Evolutionary conservation across 1,140 invertebrate genomes (phyloP).

Genomic region (Panagrolaimus sp.): DNA sequence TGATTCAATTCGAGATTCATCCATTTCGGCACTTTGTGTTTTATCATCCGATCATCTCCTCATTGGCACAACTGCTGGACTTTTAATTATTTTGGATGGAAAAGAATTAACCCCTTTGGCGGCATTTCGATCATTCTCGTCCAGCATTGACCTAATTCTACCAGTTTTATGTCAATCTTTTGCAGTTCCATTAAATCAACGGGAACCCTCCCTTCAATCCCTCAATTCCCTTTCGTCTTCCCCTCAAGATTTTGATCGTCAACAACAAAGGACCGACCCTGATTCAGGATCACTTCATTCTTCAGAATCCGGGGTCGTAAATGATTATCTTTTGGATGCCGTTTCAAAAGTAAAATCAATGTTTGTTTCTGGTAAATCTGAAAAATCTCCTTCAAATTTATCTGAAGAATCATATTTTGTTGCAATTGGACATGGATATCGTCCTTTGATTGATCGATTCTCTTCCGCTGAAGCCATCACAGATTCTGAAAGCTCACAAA

Average conservation of each 20-base stretch:
- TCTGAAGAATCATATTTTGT: conserved; percentile 4
- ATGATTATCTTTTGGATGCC: conserved; percentile 3
- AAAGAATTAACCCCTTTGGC: conserved; percentile 20
- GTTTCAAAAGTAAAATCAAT: conserved; percentile 10
- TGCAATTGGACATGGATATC: conserved; percentile 10
- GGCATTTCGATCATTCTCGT: neutral
- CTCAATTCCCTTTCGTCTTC: conserved; percentile 1
- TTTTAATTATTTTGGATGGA: conserved; percentile 33
- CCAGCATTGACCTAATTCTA: neutral
- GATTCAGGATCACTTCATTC: neutral
- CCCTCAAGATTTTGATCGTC: neutral
- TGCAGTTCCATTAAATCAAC: neutral
- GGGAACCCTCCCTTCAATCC: neutral
- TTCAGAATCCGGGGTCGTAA: neutral
- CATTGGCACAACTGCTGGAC: conserved; percentile 37
- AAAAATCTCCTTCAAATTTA: neutral
- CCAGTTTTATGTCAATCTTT: conserved; percentile 6
- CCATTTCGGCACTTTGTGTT: conserved; percentile 3
- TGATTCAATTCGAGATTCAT: neutral
- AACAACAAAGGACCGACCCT: neutral
- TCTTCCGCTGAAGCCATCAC: neutral
- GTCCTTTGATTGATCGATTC: conserved; percentile 5
- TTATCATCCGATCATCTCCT: conserved; percentile 29
- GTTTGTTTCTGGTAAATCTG: neutral
- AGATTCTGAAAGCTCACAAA: neutral